These are phyloP conservation scores for Probosciger aterrimus DNA, from an alignment of 2,113 vertebrate species.

Conservation along the genomic window DNA sequence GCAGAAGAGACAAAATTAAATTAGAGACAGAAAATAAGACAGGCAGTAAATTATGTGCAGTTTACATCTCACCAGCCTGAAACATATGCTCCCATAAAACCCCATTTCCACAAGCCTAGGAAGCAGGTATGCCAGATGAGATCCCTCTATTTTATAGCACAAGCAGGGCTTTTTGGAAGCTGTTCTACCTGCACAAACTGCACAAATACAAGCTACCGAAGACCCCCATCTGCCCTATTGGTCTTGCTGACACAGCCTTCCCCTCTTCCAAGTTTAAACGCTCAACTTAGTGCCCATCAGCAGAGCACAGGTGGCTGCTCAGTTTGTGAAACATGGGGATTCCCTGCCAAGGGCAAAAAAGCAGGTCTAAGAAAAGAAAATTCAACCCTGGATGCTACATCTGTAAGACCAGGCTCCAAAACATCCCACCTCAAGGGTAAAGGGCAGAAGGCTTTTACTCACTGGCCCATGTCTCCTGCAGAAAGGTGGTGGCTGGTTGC, in stretches of 20 bases:
- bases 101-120: not conserved
- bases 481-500: not conserved
- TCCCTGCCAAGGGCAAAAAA: not conserved
- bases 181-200: not conserved
- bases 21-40: not conserved
- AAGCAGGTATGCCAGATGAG: not conserved
- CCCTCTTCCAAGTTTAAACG: not conserved
- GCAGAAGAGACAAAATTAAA: slow-evolving; percentile 26
- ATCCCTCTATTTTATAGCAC: not conserved
- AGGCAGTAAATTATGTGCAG: not conserved
- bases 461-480: not conserved
- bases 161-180: not conserved
- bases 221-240: not conserved
- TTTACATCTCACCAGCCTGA: not conserved
- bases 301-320: not conserved
- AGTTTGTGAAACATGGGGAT: not conserved
- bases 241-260: slow-evolving; percentile 18
- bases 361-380: not conserved
- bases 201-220: slow-evolving; percentile 16
- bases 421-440: not conserved
- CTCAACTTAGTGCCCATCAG: not conserved
- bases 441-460: not conserved
- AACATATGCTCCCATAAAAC: slow-evolving; percentile 18
- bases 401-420: not conserved
- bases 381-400: not conserved